Evolutionary conservation across 2,888 invertebrate genomes (phyloP), one percentile per base, ranked within the genome.

Genomic region (Teinopalpus imperialis): DNA sequence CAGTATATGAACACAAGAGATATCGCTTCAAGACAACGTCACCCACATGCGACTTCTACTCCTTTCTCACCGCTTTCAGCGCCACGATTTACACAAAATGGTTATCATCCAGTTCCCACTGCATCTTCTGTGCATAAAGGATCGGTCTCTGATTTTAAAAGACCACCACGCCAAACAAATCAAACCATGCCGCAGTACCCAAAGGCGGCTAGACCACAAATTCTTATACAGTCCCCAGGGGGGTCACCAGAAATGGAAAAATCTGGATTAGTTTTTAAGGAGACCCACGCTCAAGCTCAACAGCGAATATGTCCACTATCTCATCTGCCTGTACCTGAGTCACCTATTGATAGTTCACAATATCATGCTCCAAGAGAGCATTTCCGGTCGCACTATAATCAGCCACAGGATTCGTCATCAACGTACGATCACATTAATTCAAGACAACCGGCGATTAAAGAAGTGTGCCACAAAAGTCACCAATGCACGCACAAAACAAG

Each of bases 21-120:
- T n/a, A 2, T 24, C 2, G 5, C 20, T 13, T 13, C 32, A 4
- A 18, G 20, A 14, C 27, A 5, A 9, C 10, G 6, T 13, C 20
- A 36, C 10, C 37, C 44, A 7, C 44, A 37, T 26, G 37, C 37
- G 3, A 21, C 8, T 9, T 44, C 44, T 4, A 24, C 44, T 3
- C 44, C 35, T 7, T 23, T 14, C 3, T 8, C 8, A 9, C 23
- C 10, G 7, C 2, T n/a, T 27, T 18, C 18, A 39, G 12, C 9
- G 3, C 16, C 32, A 2, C n/a, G 30, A 9, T 24, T 30, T 10
- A 3, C 23, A 6, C 29, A 16, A 2, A 8, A 21, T 7, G 26
- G 16, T 1, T 36, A 31, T 36, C 18, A 30, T 9, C 3, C 24
- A 16, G 24, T 29, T 10, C 29, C 36, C 3, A 21, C 20, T 5